Conservation (phyloP, 2,888 invertebrate genomes). For the Limnephilus auricula region DNA sequence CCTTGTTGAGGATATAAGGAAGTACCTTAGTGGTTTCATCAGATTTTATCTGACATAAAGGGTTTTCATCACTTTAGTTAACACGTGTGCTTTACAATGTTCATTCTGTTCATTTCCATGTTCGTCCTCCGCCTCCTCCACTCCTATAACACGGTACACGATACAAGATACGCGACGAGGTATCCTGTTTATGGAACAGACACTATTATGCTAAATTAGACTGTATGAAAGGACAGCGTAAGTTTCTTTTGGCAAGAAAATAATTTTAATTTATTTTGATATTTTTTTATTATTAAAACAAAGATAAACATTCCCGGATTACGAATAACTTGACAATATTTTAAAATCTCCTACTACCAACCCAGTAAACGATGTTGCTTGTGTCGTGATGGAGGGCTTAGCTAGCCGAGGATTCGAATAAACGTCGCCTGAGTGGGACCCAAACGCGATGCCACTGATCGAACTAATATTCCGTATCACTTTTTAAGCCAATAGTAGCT, state of each 20-base stretch:
- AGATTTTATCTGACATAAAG: constrained; percentile 13
- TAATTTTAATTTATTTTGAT: too few relatives aligned
- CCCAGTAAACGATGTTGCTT: too few relatives aligned
- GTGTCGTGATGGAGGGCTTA: too few relatives aligned
- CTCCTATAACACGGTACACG: background rate
- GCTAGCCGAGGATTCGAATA: too few relatives aligned
- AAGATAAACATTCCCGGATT: too few relatives aligned
- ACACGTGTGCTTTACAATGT: background rate
- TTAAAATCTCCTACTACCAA: too few relatives aligned
- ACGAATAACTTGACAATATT: too few relatives aligned
- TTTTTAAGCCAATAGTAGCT: too few relatives aligned
- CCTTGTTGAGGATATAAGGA: background rate
- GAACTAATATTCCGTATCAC: too few relatives aligned
- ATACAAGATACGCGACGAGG: background rate
- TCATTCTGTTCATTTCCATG: background rate
- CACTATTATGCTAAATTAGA: background rate
- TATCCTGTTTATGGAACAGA: background rate
- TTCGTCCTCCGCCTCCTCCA: background rate
- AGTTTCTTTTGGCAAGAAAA: background rate
- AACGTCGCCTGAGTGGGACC: too few relatives aligned
- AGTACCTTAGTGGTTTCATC: background rate
- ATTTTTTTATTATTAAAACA: too few relatives aligned
- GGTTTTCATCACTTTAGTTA: constrained; percentile 26
- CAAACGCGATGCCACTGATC: too few relatives aligned
- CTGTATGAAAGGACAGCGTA: background rate